These are phyloP conservation scores for Macrophya alboannulata DNA, from an alignment of 2,888 invertebrate species.

Conservation along the genomic window DNA sequence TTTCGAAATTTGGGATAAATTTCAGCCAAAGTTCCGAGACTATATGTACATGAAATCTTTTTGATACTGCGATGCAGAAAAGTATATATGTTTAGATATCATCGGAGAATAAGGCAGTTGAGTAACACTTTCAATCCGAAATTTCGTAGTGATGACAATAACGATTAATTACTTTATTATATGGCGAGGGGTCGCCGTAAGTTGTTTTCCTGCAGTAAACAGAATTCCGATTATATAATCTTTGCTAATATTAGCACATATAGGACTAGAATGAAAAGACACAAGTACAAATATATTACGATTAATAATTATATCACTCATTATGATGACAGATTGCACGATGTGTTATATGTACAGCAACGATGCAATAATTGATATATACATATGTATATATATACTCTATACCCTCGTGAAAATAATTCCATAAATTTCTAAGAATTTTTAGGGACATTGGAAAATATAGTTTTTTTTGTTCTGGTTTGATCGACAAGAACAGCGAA, in stretches of 20 bases:
- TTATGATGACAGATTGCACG: neutral
- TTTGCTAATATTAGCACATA: neutral
- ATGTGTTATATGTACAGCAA: neutral
- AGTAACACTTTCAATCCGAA: slow-evolving; percentile 26
- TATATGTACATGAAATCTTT: neutral
- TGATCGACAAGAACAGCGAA: too few relatives aligned
- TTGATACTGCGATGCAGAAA: neutral
- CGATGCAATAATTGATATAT: neutral
- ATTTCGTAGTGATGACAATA: neutral
- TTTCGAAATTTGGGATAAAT: neutral
- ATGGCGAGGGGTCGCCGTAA: neutral
- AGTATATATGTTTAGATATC: neutral
- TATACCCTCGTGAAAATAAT: too few relatives aligned
- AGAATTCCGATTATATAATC: neutral
- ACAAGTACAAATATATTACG: neutral
- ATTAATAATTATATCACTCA: neutral
- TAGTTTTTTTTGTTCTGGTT: too few relatives aligned
- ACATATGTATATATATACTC: too few relatives aligned
- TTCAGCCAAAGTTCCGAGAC: neutral
- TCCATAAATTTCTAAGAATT: too few relatives aligned
- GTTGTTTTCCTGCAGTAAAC: neutral
- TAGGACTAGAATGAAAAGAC: neutral
- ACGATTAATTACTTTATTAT: neutral
- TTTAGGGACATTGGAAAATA: too few relatives aligned
- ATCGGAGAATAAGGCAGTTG: slow-evolving; percentile 26